Evolutionary conservation across 2,113 vertebrate species (phyloP), one percentile per base, ranked within the genome.

Genomic region (Neotragus pygmaeus): DNA sequence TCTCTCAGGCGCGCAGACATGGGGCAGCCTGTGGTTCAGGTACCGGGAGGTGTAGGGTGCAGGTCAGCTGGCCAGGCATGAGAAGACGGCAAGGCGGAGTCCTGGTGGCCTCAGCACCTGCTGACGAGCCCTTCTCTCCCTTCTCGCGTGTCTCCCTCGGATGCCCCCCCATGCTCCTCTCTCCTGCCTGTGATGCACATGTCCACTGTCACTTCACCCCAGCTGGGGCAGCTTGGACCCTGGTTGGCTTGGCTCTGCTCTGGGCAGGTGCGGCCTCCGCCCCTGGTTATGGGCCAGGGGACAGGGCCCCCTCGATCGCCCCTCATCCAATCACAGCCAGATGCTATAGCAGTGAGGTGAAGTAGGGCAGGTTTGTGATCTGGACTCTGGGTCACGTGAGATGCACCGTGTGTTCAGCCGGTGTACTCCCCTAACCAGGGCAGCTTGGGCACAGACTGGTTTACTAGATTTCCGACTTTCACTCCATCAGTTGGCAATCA

Each of bases 121-220:
- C 2, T 0, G 0, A 0, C 1, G 11, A 81, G 19, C 78, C 78
- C 17, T 21, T 11, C 4, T 3, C 15, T 14, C 25, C 8, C 47
- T 17, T 53, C 19, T 55, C 0, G 16, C 2, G 8, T 2, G 0
- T 53, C 53, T 43, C 16, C 5, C 62, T 75, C 23, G 13, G 43
- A 45, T 1, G 8, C 27, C 33, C 9, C 9, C 0, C 13, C 12
- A 1, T 2, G 27, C 49, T 36, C 14, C 21, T 36, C 28, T 28
- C 8, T 25, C 77, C 19, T 2, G 27, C 53, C 78, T 1, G 5
- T 9, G 10, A 30, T 21, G 14, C 90, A 45, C 49, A 4, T 30
- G 21, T 58, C 16, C 25, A 6, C 10, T 1, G 1, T 36, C 19
- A 28, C 9, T 1, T 47, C 45, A 27, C 6, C 25, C 0, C 14